Conservation (phyloP, 2,797 vertebrate species). For the Cryptoblepharus egeriae region DNA sequence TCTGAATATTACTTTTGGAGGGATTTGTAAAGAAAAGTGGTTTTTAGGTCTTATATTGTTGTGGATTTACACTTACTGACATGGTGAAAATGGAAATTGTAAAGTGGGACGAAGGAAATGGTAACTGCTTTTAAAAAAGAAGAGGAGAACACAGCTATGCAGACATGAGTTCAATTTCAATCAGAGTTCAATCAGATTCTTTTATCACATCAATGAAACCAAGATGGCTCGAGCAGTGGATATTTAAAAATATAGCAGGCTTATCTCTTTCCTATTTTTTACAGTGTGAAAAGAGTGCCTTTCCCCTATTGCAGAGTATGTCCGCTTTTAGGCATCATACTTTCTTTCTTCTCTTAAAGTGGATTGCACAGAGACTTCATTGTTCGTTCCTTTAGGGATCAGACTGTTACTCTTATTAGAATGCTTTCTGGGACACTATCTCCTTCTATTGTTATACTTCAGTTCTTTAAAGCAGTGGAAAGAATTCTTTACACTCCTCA, state of each 20-base stretch:
- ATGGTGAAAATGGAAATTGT: too few relatives aligned
- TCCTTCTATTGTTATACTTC: conserved; percentile 37
- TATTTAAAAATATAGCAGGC: not conserved
- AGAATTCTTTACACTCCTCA: conserved; percentile 4
- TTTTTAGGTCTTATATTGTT: not conserved
- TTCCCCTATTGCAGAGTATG: conserved; percentile 14
- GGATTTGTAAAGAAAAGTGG: not conserved
- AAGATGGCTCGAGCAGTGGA: conserved; percentile 24
- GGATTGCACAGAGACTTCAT: not conserved
- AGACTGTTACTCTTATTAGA: conserved; percentile 2
- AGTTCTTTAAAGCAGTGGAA: conserved; percentile 24
- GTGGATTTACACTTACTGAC: too few relatives aligned
- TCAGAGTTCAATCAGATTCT: not conserved
- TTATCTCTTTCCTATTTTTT: not conserved
- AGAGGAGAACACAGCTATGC: not conserved
- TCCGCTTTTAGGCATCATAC: conserved; percentile 11
- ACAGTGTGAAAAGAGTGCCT: conserved; percentile 17
- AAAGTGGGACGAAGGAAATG: too few relatives aligned
- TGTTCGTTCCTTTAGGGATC: conserved; percentile 11
- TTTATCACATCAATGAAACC: not conserved
- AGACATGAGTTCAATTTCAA: not conserved
- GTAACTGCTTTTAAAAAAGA: too few relatives aligned
- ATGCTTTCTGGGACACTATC: conserved; percentile 15
- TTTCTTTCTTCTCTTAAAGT: conserved; percentile 30
- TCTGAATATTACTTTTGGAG: too few relatives aligned